Conservation (phyloP, 2,113 vertebrate genomes). For the Ciconia boyciana region DNA sequence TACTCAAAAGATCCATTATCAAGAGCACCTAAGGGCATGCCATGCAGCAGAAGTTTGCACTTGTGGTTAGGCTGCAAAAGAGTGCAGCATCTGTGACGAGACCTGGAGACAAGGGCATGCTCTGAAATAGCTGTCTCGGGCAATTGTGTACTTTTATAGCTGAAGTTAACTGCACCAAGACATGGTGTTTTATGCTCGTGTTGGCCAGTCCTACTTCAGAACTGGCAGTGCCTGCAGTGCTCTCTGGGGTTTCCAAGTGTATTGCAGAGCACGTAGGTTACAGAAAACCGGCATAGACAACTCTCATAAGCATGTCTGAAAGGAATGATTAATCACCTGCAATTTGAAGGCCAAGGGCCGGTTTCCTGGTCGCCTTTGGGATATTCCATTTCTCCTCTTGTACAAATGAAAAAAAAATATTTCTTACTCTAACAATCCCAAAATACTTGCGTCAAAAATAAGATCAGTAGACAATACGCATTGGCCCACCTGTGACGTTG, state of each 20-base stretch:
- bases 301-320: not conserved
- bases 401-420: not conserved
- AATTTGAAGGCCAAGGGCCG: rapidly evolving
- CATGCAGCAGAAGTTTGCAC: rapidly evolving
- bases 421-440: not conserved
- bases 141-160: rapidly evolving
- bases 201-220: not conserved
- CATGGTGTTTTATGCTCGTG: rapidly evolving
- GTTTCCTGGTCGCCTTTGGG: not conserved
- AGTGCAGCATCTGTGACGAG: not conserved
- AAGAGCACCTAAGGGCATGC: rapidly evolving
- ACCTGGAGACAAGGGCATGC: not conserved
- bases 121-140: not conserved
- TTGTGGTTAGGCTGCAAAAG: not conserved
- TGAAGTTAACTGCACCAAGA: not conserved
- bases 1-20: rapidly evolving
- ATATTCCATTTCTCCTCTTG: not conserved
- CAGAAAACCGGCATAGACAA: not conserved
- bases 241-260: not conserved
- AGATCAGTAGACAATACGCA: not conserved
- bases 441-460: not conserved
- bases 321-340: not conserved
- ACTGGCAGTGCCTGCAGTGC: not conserved
- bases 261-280: not conserved
- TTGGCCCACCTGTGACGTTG: not conserved